Percentiles rank a stretch among this genome's conserved stretches.
phyloP scores from a whole-genome alignment of 2,797 vertebrate genomes.

The Thunnus albacares region DNA sequence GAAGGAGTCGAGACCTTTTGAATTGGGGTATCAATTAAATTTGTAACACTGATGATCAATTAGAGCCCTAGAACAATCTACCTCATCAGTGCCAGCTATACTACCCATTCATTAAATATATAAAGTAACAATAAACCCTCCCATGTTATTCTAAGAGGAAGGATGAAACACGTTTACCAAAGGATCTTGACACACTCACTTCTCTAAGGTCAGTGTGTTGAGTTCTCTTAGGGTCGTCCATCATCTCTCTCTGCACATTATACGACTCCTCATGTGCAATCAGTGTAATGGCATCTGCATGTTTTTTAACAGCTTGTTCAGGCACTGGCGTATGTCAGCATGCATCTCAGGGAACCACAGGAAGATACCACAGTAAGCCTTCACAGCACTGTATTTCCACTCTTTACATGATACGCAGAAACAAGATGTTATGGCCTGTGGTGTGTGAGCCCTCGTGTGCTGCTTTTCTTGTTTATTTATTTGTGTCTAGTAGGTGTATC shows the following conservation, averaged over 20 bases:
- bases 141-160: conserved; percentile 19
- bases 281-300: conserved; percentile 51
- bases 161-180: neutral
- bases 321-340: conserved; percentile 40
- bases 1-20: neutral
- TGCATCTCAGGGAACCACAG: conserved; percentile 40
- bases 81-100: neutral
- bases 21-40: conserved; percentile 8
- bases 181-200: conserved; percentile 5
- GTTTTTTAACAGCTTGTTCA: conserved; percentile 57
- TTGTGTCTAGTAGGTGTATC: conserved; percentile 48
- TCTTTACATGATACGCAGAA: conserved; percentile 40
- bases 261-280: conserved; percentile 54
- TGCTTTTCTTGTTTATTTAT: conserved; percentile 52
- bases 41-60: conserved; percentile 2
- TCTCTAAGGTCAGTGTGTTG: conserved; percentile 26
- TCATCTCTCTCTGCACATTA: conserved; percentile 39
- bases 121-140: conserved; percentile 8
- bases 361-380: conserved; percentile 31
- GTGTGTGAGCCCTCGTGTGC: conserved; percentile 26
- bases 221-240: conserved; percentile 28
- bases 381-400: conserved; percentile 41
- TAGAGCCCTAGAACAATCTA: neutral
- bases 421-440: conserved; percentile 38
- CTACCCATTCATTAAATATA: neutral